phyloP scores from a whole-genome alignment of 2,888 invertebrate genomes.

The Dicyrtoma fusca region DNA sequence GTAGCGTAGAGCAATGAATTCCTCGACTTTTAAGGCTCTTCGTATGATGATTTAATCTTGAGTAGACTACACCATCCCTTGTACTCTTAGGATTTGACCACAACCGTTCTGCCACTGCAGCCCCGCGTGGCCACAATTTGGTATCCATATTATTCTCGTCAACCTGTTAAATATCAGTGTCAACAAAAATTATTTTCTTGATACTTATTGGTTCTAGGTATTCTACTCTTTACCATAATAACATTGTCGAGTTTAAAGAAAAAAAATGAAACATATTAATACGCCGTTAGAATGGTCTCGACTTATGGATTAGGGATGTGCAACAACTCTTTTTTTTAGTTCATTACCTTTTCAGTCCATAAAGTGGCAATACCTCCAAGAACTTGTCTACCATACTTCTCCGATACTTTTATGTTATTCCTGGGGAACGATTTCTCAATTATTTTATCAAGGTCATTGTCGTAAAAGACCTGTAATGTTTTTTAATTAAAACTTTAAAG shows the following conservation, averaged over 20 bases:
- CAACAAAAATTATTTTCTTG: no score
- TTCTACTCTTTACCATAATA: no score
- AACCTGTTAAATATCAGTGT: conserved; percentile 57
- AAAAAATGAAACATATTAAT: no score
- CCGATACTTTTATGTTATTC: neutral
- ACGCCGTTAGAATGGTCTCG: no score
- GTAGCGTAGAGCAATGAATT: conserved; percentile 71
- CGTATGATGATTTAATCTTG: conserved; percentile 71
- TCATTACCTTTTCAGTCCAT: conserved; percentile 77
- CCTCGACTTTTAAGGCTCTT: conserved; percentile 72
- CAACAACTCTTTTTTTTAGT: neutral
- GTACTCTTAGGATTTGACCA: conserved; percentile 77
- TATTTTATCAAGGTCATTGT: conserved; percentile 29
- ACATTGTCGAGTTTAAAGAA: no score
- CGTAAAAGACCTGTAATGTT: conserved; percentile 21
- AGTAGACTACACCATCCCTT: conserved; percentile 74
- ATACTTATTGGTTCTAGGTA: no score
- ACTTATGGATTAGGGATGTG: neutral
- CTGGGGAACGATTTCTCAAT: neutral
- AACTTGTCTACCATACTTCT: conserved; percentile 56
- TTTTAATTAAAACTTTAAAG: no score
- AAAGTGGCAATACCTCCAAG: conserved; percentile 80
- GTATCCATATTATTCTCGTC: conserved; percentile 71
- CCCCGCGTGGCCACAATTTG: conserved; percentile 80
- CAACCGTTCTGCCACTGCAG: conserved; percentile 80